phyloP scores from a whole-genome alignment of 2,888 invertebrate species.

The Micropterix aruncella region DNA sequence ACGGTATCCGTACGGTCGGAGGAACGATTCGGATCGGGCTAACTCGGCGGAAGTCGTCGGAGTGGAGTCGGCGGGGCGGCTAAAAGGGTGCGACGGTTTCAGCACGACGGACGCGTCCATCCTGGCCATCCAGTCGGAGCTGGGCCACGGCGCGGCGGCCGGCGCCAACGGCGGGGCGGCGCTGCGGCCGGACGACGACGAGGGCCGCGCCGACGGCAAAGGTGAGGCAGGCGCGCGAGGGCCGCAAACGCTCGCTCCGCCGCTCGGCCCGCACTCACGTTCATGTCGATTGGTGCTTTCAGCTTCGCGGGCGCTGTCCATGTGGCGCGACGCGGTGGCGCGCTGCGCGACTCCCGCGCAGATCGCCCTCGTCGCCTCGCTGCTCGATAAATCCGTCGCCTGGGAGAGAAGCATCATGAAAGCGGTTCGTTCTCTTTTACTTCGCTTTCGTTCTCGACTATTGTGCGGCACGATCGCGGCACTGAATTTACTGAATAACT shows the following conservation, averaged over 20 bases:
- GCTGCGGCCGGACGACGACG: conserved; percentile 23
- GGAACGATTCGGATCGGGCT: neutral
- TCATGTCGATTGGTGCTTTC: neutral
- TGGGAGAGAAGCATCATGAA: conserved; percentile 99
- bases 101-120: conserved; percentile 27
- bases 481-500: too few species aligned
- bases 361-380: conserved; percentile 77
- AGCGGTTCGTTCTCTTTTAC: conserved; percentile 95
- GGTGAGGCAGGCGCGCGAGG: conserved; percentile 15
- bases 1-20: too few species aligned
- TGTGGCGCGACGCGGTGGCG: conserved; percentile 83
- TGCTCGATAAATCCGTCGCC: conserved; percentile 83
- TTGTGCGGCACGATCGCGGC: too few species aligned
- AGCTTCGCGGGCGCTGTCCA: conserved; percentile 53
- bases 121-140: neutral
- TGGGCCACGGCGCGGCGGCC: conserved; percentile 27
- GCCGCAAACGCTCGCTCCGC: neutral
- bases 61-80: conserved; percentile 2
- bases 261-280: neutral
- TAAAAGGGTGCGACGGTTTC: conserved; percentile 5
- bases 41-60: conserved; percentile 6
- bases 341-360: conserved; percentile 81
- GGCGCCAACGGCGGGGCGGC: conserved; percentile 24
- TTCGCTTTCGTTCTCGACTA: too few species aligned
- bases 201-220: conserved; percentile 21